Percentiles rank a stretch among this genome's conserved stretches.
These are phyloP conservation scores for Drosophila histrio DNA, from an alignment of 2,888 invertebrate genomes.

Conservation along the genomic window DNA sequence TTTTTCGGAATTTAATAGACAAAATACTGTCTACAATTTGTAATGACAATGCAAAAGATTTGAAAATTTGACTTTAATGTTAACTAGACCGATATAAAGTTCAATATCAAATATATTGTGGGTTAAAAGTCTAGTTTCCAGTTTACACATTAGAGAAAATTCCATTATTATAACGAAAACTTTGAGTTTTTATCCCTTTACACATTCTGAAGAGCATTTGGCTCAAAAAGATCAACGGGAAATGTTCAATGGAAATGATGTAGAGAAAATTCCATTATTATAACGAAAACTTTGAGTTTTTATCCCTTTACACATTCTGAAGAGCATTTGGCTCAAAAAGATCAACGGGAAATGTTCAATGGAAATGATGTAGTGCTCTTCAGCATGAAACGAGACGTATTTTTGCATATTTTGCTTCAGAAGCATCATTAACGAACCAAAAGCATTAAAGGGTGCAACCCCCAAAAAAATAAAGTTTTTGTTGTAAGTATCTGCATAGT, in stretches of 20 bases:
- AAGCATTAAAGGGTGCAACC: conserved; percentile 52
- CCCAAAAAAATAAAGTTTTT: conserved; percentile 15
- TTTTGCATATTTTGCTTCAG: conserved; percentile 56
- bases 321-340: conserved; percentile 33
- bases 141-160: conserved; percentile 16
- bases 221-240: conserved; percentile 49
- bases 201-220: conserved; percentile 10
- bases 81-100: no score
- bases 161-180: background rate
- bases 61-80: no score
- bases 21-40: background rate
- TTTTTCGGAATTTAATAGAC: background rate
- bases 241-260: conserved; percentile 34
- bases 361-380: conserved; percentile 48
- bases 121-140: background rate
- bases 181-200: background rate
- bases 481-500: conserved; percentile 40
- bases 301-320: conserved; percentile 8
- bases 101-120: background rate
- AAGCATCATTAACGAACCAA: conserved; percentile 71
- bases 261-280: conserved; percentile 9
- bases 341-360: conserved; percentile 47
- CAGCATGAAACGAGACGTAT: conserved; percentile 52
- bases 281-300: background rate
- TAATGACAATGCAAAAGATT: no score